Evolutionary conservation across 37 sponge, comb jelly and placozoan genomes (phyloP).

Genomic region (Geodia barretti): DNA sequence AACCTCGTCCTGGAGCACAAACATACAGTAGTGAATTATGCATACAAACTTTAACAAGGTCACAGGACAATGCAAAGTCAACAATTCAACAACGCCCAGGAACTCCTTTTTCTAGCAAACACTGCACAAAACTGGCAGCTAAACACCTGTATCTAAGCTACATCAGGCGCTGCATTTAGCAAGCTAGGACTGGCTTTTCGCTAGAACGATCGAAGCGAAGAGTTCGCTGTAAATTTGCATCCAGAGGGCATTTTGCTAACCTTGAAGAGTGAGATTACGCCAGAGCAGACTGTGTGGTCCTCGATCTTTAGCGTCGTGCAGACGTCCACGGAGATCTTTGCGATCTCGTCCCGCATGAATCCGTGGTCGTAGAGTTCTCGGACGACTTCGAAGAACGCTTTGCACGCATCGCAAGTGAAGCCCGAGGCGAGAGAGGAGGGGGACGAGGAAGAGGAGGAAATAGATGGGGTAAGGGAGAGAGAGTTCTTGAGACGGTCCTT

Average conservation of each 20-base stretch:
- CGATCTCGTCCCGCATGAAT: conserved; percentile 64
- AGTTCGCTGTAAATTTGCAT: too few species aligned
- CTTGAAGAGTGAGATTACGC: conserved; percentile 61
- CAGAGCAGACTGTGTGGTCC: conserved; percentile 67
- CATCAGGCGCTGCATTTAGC: too few species aligned
- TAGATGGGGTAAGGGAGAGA: too few species aligned
- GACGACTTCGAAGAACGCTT: conserved; percentile 21
- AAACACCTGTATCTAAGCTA: too few species aligned
- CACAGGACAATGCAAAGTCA: too few species aligned
- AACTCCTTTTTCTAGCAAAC: too few species aligned
- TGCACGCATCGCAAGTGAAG: conserved; percentile 62
- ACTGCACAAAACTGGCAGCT: too few species aligned
- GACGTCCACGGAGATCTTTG: conserved; percentile 13
- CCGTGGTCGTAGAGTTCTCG: conserved; percentile 29
- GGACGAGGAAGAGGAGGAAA: too few species aligned
- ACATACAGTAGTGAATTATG: neutral
- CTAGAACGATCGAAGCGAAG: too few species aligned
- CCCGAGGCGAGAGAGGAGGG: neutral
- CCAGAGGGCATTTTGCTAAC: conserved; percentile 3
- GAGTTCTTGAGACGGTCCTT: too few species aligned
- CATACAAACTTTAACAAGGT: neutral
- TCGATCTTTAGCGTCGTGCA: conserved; percentile 57
- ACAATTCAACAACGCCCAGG: too few species aligned
- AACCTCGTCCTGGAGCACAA: conserved; percentile 50
- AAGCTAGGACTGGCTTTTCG: too few species aligned